Evolutionary conservation across 2,797 vertebrate species (phyloP).

Genomic region (Semaprochilodus insignis): DNA sequence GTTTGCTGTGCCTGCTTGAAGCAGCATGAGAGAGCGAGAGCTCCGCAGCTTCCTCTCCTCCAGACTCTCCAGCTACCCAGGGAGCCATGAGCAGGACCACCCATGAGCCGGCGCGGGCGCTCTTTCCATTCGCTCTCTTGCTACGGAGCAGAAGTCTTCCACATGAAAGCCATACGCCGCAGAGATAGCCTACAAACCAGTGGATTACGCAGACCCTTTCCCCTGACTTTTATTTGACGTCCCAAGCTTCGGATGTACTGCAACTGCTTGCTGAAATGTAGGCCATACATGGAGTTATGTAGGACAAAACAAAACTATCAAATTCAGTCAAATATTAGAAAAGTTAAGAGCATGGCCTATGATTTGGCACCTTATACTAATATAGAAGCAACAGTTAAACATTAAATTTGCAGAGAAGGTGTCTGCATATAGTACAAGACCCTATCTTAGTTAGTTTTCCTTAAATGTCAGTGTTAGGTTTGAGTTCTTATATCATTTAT

Average conservation of each 20-base stretch:
- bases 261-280: background rate
- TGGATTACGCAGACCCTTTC: slow-evolving; percentile 41
- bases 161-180: slow-evolving; percentile 45
- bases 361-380: too few relatives aligned
- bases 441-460: background rate
- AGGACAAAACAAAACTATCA: background rate
- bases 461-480: background rate
- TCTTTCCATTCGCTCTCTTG: slow-evolving; percentile 51
- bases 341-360: background rate
- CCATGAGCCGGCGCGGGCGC: slow-evolving; percentile 48
- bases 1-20: slow-evolving; percentile 9
- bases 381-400: background rate
- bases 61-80: slow-evolving; percentile 51
- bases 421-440: too few relatives aligned
- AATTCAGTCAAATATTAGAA: background rate
- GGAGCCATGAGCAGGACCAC: slow-evolving; percentile 62
- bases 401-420: background rate
- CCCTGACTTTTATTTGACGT: slow-evolving; percentile 29
- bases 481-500: background rate
- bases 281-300: background rate
- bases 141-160: slow-evolving; percentile 49
- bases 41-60: slow-evolving; percentile 45
- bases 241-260: background rate
- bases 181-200: slow-evolving; percentile 32
- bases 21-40: slow-evolving; percentile 30